phyloP scores from a whole-genome alignment of 2,113 vertebrate species.

The Istiophorus platypterus region DNA sequence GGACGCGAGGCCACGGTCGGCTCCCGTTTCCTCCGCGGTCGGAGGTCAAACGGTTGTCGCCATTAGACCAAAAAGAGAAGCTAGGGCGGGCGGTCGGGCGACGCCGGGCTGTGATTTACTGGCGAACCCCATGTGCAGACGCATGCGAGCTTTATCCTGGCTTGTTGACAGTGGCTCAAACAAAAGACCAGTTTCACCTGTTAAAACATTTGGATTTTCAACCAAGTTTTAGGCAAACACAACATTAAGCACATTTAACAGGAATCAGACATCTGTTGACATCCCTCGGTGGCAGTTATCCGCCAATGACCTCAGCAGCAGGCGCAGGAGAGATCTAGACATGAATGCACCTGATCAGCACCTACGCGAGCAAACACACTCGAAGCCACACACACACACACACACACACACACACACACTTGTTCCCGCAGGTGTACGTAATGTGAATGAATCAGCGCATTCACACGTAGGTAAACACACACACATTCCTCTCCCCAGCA shows the following conservation, averaged over 20 bases:
- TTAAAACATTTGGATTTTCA: slow-evolving; percentile 50
- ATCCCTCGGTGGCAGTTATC: slow-evolving; percentile 38
- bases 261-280: slow-evolving; percentile 11
- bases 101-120: too few species aligned
- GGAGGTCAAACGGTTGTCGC: slow-evolving; percentile 9
- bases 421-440: slow-evolving; percentile 63
- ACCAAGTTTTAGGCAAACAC: slow-evolving; percentile 30
- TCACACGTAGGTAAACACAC: slow-evolving; percentile 49
- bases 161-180: slow-evolving; percentile 19
- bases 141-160: slow-evolving; percentile 10
- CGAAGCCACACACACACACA: too few species aligned
- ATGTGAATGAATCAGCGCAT: slow-evolving; percentile 24
- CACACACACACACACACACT: too few species aligned
- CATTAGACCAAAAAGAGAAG: too few species aligned
- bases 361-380: slow-evolving; percentile 53
- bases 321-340: slow-evolving; percentile 39
- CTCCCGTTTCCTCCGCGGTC: not conserved
- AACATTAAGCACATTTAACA: not conserved
- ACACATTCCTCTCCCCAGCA: slow-evolving; percentile 33
- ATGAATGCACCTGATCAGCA: slow-evolving; percentile 45
- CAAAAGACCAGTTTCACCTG: slow-evolving; percentile 52
- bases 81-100: too few species aligned
- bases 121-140: slow-evolving; percentile 13
- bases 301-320: slow-evolving; percentile 8
- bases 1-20: too few species aligned